Evolutionary conservation across 1,140 invertebrate species (phyloP).

Genomic region (Metopolophium dirhodum): DNA sequence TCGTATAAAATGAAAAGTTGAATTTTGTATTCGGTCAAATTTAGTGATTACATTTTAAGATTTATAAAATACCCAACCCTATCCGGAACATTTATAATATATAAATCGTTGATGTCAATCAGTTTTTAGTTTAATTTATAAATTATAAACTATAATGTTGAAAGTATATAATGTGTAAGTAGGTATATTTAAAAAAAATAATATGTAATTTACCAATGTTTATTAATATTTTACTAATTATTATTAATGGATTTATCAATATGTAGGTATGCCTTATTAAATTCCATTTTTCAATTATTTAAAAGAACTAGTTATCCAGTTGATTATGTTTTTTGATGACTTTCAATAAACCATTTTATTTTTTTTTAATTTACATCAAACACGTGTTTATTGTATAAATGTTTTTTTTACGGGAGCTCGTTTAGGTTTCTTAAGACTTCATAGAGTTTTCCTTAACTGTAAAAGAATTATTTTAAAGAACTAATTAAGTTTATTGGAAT

Average conservation of each 20-base stretch:
- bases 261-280: too few relatives aligned
- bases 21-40: not conserved
- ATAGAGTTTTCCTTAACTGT: not conserved
- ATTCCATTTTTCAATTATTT: too few relatives aligned
- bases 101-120: not conserved
- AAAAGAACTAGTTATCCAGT: too few relatives aligned
- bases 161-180: not conserved
- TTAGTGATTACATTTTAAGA: not conserved
- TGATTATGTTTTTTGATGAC: too few relatives aligned
- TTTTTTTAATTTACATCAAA: too few relatives aligned
- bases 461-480: not conserved
- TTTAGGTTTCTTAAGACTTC: not conserved
- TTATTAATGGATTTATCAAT: too few relatives aligned
- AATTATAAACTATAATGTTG: not conserved
- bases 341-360: too few relatives aligned
- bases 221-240: not conserved
- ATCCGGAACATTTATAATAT: not conserved
- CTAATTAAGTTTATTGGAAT: not conserved
- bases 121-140: not conserved
- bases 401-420: not conserved
- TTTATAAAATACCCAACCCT: too few relatives aligned
- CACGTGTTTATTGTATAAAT: too few relatives aligned
- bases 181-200: not conserved
- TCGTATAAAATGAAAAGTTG: not conserved
- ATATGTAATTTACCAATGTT: not conserved